Base-by-base conservation (phyloP, 1,140 invertebrate species). In the Nephotettix cincticeps region DNA sequence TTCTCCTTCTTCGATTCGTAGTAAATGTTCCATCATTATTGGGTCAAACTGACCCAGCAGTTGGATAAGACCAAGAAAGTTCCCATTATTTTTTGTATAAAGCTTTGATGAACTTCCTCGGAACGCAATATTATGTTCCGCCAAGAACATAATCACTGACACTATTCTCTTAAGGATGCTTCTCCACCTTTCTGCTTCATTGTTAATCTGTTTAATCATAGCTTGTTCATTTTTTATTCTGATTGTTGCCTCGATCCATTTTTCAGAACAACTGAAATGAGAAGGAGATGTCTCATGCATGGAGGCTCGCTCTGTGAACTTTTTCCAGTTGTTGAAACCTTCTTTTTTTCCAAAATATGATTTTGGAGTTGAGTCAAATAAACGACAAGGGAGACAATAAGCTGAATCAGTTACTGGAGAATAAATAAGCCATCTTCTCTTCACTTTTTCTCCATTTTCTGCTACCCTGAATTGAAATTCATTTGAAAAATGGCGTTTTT, bases 41-140 rank as follows among this genome's bases (percentile, higher is more conserved):
- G 63, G 56, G 72, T 75, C 74, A 70, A 76, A 76, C 61, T 75
- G 68, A 27, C 63, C 71, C 43, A 27, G n/a, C n/a, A 72, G 68
- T 51, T 76, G 47, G 45, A 76, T 56, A 66, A 75, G 66, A 56
- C 70, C 64, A 40, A 75, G 70, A 65, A 76, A 75, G 67, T 75
- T 75, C 51, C 72, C 72, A 72, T 75, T 76, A 65, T 73, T 66
- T 36, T 64, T 43, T 43, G 63, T 72, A 68, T 71, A 71, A 21
- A 75, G 66, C 17, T 58, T 72, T 36, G 70, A 66, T 2, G 58
- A 72, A 36, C 30, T 56, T 54, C 72, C 71, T 63, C 69, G 67
- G 25, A 74, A 75, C 64, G 72, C 72, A 25, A 75, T 69, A 65
- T 75, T 75, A 43, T 75, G 69, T 65, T 65, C 23, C 47, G 71